These are phyloP conservation scores for Sciurus carolinensis DNA, from an alignment of 2,797 vertebrate species.

Conservation along the genomic window DNA sequence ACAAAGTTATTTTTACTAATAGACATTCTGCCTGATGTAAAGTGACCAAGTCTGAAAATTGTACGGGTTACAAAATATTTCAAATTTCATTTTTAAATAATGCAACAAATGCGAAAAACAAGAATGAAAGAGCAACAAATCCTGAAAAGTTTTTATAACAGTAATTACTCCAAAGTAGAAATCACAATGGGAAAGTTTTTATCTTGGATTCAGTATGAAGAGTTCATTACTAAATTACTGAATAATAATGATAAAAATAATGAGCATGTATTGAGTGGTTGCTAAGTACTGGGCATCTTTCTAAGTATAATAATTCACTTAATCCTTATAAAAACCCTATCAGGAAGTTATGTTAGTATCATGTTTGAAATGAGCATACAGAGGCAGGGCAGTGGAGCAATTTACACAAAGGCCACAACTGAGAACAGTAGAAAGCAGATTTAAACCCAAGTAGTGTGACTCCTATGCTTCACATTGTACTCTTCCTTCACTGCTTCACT, in stretches of 20 bases:
- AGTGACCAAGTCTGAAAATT: constrained; percentile 36
- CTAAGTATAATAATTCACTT: constrained; percentile 1
- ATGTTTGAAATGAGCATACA: background rate
- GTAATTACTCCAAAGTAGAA: background rate
- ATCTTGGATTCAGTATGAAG: constrained; percentile 10
- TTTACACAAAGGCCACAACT: background rate
- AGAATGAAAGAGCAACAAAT: background rate
- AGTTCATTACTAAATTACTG: constrained; percentile 14
- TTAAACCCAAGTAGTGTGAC: background rate
- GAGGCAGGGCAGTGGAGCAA: background rate
- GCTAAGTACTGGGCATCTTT: background rate
- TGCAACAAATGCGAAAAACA: constrained; percentile 35
- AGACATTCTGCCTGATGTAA: constrained; percentile 31
- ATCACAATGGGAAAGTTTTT: background rate
- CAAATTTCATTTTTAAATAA: constrained; percentile 28
- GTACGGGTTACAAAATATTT: constrained; percentile 54
- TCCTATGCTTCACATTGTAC: background rate
- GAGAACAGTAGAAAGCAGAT: background rate
- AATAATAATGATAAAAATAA: constrained; percentile 42
- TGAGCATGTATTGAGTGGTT: background rate
- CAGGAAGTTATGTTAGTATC: background rate
- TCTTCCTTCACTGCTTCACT: background rate
- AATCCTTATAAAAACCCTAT: background rate
- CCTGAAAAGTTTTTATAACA: background rate
- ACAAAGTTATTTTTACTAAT: constrained; percentile 64